Percentiles rank a stretch among this genome's conserved stretches.
These are phyloP conservation scores for Hirtodrosophila duncani DNA, from an alignment of 2,888 invertebrate genomes.

Conservation along the genomic window DNA sequence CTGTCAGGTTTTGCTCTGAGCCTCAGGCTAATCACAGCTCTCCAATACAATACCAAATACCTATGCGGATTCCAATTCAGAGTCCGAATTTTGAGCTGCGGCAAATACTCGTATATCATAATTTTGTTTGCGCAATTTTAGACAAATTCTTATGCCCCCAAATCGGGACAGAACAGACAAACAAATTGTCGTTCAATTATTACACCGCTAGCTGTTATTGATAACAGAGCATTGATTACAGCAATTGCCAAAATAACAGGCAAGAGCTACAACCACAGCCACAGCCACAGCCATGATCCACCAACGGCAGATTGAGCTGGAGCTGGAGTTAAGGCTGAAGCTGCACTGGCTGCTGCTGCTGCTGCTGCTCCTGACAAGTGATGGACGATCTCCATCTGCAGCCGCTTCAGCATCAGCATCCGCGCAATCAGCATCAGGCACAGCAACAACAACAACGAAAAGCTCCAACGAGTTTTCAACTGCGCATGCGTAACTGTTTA, in stretches of 20 bases:
- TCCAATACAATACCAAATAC: neutral
- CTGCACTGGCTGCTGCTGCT: slow-evolving; percentile 4
- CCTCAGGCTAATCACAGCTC: slow-evolving; percentile 47
- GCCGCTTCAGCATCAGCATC: slow-evolving; percentile 1
- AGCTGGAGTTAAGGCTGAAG: slow-evolving; percentile 1
- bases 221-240: slow-evolving; percentile 68
- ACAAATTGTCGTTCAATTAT: slow-evolving; percentile 53
- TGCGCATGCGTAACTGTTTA: slow-evolving; percentile 68
- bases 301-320: slow-evolving; percentile 11
- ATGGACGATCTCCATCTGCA: slow-evolving; percentile 37
- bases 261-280: slow-evolving; percentile 46
- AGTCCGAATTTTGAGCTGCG: neutral
- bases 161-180: slow-evolving; percentile 24
- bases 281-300: slow-evolving; percentile 31
- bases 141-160: slow-evolving; percentile 51
- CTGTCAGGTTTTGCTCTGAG: slow-evolving; percentile 16
- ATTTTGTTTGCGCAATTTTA: slow-evolving; percentile 64
- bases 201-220: slow-evolving; percentile 71
- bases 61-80: neutral
- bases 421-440: slow-evolving; percentile 33
- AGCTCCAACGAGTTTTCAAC: slow-evolving; percentile 52
- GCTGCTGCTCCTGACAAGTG: slow-evolving; percentile 31
- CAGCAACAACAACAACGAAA: too few species aligned
- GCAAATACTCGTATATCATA: slow-evolving; percentile 57
- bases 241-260: slow-evolving; percentile 69